These are phyloP conservation scores for Calidris pygmaea DNA, from an alignment of 2,113 vertebrate species.

Conservation along the genomic window DNA sequence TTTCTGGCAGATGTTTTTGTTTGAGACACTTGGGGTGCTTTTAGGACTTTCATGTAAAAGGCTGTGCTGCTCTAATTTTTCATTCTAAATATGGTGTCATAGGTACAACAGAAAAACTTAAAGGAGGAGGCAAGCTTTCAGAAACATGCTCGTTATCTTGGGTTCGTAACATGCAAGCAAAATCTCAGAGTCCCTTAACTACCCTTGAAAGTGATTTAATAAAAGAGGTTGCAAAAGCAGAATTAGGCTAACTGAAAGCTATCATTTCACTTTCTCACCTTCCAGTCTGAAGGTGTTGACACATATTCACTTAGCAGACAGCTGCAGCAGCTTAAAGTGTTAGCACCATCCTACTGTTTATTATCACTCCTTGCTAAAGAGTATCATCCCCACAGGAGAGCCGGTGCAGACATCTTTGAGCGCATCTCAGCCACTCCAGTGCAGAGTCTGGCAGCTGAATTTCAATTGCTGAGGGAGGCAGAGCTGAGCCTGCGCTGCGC, in stretches of 20 bases:
- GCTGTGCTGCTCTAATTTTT: neutral
- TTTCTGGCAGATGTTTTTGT: neutral
- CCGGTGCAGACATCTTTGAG: neutral
- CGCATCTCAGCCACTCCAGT: neutral
- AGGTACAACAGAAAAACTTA: neutral
- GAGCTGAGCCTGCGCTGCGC: neutral
- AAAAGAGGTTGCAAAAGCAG: slow-evolving; percentile 37
- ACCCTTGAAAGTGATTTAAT: neutral
- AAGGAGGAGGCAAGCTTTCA: neutral
- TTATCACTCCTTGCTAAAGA: slow-evolving; percentile 57
- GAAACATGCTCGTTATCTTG: neutral
- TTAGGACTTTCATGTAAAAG: neutral
- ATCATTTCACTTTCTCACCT: slow-evolving; percentile 60
- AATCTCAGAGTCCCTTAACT: neutral
- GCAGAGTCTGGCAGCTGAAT: neutral
- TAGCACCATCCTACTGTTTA: slow-evolving; percentile 65
- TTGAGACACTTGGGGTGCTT: neutral
- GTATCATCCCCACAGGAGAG: slow-evolving; percentile 28
- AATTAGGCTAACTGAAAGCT: slow-evolving; percentile 25
- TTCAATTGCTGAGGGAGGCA: neutral
- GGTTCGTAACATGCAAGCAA: neutral
- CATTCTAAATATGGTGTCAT: neutral
- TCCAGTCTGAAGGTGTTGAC: slow-evolving; percentile 59
- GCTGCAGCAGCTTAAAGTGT: slow-evolving; percentile 62
- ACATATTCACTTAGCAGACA: slow-evolving; percentile 57